Conservation (phyloP, 2,113 vertebrate species). For the Hoplias malabaricus region DNA sequence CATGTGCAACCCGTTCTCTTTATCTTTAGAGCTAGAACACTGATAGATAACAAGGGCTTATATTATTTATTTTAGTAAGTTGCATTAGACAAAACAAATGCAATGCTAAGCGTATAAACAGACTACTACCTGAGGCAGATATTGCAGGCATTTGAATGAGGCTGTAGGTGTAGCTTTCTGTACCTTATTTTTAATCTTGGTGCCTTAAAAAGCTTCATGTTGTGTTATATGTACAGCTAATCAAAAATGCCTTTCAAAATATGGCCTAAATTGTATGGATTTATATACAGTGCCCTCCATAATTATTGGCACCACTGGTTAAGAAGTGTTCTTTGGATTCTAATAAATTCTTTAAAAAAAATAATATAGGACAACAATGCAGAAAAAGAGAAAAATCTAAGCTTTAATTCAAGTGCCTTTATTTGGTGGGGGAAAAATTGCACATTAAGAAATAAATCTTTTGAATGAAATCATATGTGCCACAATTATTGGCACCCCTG, state of each 20-base stretch:
- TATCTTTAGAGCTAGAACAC: background rate
- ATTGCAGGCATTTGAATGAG: background rate
- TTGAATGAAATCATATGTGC: too few species aligned
- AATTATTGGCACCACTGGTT: too few species aligned
- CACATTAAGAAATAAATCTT: too few species aligned
- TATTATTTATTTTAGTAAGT: background rate
- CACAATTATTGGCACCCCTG: too few species aligned
- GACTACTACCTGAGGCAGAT: background rate
- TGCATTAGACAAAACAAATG: background rate
- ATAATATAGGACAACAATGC: too few species aligned
- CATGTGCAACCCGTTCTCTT: background rate
- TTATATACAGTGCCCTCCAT: background rate
- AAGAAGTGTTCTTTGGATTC: too few species aligned
- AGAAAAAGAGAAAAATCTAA: too few species aligned
- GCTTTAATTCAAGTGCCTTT: too few species aligned
- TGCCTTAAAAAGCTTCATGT: background rate
- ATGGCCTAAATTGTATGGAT: background rate
- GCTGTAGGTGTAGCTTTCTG: background rate
- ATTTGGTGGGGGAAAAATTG: too few species aligned
- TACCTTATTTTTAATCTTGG: background rate
- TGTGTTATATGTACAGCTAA: background rate
- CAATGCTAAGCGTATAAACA: background rate
- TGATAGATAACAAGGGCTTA: background rate
- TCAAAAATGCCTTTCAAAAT: background rate
- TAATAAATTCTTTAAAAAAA: too few species aligned